Evolutionary conservation across 1,140 invertebrate species (phyloP).

Genomic region (Calosoma granatense): DNA sequence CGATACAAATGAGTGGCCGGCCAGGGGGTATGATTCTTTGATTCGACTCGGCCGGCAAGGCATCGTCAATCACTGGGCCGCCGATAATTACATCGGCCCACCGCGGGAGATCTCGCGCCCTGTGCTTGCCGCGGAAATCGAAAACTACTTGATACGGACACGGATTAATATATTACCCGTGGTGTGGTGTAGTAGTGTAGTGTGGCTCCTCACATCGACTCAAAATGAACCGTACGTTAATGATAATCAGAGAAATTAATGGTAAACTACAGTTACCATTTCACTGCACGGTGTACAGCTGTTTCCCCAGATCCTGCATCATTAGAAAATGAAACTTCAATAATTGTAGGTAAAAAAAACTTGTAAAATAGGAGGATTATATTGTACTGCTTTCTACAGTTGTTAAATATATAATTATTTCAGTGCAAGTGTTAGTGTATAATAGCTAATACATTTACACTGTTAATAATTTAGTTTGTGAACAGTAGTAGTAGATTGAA

Average conservation of each 20-base stretch:
- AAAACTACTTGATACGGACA: conserved; percentile 20
- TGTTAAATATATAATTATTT: no score
- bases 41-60: conserved; percentile 16
- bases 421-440: no score
- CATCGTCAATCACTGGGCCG: conserved; percentile 19
- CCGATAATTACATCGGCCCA: conserved; percentile 18
- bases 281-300: no score
- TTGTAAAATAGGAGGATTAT: no score
- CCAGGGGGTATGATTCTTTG: conserved; percentile 21
- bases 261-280: no score
- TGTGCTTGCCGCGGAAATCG: conserved; percentile 18
- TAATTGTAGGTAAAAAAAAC: no score
- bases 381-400: no score
- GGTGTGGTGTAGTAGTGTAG: background rate
- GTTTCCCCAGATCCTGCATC: no score
- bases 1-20: conserved; percentile 15
- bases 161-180: background rate
- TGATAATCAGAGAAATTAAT: conserved; percentile 14
- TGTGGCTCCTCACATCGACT: conserved; percentile 12
- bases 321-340: no score
- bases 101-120: conserved; percentile 13
- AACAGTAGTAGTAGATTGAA: no score
- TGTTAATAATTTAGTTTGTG: no score
- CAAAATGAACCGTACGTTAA: conserved; percentile 13
- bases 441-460: no score